A percentile compares a stretch with the other conserved stretches of the same genome.
These are phyloP conservation scores for Agrilus cyanescens DNA, from an alignment of 2,888 invertebrate genomes.

Conservation along the genomic window DNA sequence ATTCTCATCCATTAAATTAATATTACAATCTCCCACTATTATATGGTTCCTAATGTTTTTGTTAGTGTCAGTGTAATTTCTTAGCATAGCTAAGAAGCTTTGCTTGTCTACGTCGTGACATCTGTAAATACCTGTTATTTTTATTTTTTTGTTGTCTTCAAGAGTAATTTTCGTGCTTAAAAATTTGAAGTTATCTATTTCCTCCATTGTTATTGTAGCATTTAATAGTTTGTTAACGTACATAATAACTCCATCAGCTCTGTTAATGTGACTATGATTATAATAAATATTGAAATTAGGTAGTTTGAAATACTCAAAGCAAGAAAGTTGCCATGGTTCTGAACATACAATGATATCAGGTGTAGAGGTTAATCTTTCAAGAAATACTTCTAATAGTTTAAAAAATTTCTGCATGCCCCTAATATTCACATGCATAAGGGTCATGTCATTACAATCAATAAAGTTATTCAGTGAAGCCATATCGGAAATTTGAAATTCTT, in stretches of 20 bases:
- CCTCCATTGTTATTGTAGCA: constrained; percentile 1
- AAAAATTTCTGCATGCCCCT: constrained; percentile 8
- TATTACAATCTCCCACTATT: constrained; percentile 5
- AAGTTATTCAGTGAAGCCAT: too few relatives aligned
- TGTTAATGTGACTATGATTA: constrained; percentile 9
- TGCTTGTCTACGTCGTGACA: constrained; percentile 6
- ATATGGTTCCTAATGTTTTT: constrained; percentile 4
- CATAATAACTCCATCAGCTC: constrained; percentile 8
- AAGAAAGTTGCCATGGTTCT: constrained; percentile 4
- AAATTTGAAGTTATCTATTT: constrained; percentile 4
- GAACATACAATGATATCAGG: constrained; percentile 7
- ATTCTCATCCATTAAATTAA: not conserved
- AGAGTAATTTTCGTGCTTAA: not conserved
- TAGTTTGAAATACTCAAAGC: constrained; percentile 1
- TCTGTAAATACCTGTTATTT: constrained; percentile 6
- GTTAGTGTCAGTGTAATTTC: constrained; percentile 1
- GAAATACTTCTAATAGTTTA: constrained; percentile 3
- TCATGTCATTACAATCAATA: not conserved
- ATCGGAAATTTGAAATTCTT: too few relatives aligned
- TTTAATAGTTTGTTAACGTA: constrained; percentile 7
- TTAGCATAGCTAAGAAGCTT: not conserved
- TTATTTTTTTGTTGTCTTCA: not conserved
- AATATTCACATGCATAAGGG: constrained; percentile 6
- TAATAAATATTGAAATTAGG: constrained; percentile 3
- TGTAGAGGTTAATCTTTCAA: constrained; percentile 3